A percentile compares a stretch with the other conserved stretches of the same genome.
Conservation (phyloP, 2,888 invertebrate genomes). For the Idaea dimidiata region DNA sequence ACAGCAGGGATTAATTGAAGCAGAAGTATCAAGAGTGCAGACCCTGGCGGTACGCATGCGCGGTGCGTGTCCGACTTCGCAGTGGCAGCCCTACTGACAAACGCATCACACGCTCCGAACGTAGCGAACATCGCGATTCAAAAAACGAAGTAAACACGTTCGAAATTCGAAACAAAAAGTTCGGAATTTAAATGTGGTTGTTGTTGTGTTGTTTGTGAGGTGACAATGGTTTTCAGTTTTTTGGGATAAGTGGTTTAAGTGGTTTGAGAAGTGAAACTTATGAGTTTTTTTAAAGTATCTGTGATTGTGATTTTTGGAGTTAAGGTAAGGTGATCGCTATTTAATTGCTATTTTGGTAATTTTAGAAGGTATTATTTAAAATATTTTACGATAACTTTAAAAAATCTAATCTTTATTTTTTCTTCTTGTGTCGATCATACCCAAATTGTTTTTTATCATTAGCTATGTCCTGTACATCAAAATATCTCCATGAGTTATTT, state of each 20-base stretch:
- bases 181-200: constrained; percentile 41
- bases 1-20: constrained; percentile 74
- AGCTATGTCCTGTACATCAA: no score
- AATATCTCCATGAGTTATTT: no score
- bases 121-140: constrained; percentile 28
- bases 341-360: not conserved
- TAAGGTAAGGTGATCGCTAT: not conserved
- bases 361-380: not conserved
- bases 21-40: constrained; percentile 68
- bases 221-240: not conserved
- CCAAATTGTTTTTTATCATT: no score
- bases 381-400: not conserved
- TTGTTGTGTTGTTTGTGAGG: not conserved
- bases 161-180: constrained; percentile 26
- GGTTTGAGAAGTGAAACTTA: not conserved
- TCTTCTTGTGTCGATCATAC: no score
- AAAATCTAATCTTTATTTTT: no score
- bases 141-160: constrained; percentile 35
- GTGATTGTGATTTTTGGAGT: not conserved
- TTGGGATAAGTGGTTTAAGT: not conserved
- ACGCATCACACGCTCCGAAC: constrained; percentile 49
- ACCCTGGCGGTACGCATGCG: constrained; percentile 75
- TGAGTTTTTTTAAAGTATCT: not conserved
- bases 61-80: constrained; percentile 58
- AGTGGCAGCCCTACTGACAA: constrained; percentile 62